Base-by-base conservation (phyloP, 2,113 vertebrate genomes). In the Cynocephalus volans region DNA sequence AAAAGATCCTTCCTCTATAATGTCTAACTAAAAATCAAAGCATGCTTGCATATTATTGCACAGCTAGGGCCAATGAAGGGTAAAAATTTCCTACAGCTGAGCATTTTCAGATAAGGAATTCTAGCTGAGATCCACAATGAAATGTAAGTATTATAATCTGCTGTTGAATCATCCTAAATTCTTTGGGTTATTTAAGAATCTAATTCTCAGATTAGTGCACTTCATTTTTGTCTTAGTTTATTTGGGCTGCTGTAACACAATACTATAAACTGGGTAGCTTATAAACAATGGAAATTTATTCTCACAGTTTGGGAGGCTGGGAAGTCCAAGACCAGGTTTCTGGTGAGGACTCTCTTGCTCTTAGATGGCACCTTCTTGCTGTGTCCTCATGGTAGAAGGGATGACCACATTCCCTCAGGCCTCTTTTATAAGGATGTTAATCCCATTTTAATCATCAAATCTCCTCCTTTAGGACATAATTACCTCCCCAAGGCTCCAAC, bases 11-110 rank as follows among this genome's bases (percentile, higher is more conserved):
- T 62, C 77, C 4, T 72, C 48, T 80, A 12, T 89, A 45, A 80
- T 94, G 92, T 82, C 60, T 83, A 82, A 56, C 60, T 89, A 85
- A 70, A 23, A 93, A 73, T 75, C 65, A 65, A 76, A n/a, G 48
- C 80, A 90, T 62, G 45, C 54, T 33, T 52, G 19, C 13, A 31
- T 73, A 31, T 73, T 86, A 87, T 84, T 90, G 19, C 17, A 88
- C 28, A 93, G 15, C 73, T 58, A 67, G 58, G n/a, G 28, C 18
- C 45, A 76, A 58, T 84, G 24, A 88, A 80, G 31, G 6, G 17
- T 26, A 70, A 31, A 85, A 88, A 48, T 36, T 18, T 72, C 31
- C 54, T 58, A 24, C 75, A 28, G 28, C 23, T 54, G 17, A 79
- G 5, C 8, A 1, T 77, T 85, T 93, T 84, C 36, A 62, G 54